These are phyloP conservation scores for Electrophaes corylata DNA, from an alignment of 2,888 invertebrate genomes.

Conservation along the genomic window DNA sequence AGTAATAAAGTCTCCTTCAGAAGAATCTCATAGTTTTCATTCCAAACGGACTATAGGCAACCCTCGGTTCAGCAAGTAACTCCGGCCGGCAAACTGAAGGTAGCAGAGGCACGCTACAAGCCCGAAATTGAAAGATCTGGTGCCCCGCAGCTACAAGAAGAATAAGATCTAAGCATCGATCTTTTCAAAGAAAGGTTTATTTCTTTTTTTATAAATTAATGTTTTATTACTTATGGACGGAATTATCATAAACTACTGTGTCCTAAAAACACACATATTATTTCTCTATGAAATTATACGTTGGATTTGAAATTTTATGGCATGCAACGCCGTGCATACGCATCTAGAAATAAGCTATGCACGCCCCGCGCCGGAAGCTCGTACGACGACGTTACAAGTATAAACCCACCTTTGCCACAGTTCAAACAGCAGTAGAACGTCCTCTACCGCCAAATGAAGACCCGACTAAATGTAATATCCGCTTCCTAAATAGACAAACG, in stretches of 20 bases:
- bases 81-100: too few relatives aligned
- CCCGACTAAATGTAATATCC: conserved; percentile 83
- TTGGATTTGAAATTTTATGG: conserved; percentile 72
- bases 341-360: conserved; percentile 78
- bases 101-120: too few relatives aligned
- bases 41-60: too few relatives aligned
- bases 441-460: conserved; percentile 80
- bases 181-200: too few relatives aligned
- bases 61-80: too few relatives aligned
- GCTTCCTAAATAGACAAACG: conserved; percentile 84
- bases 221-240: too few relatives aligned
- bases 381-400: conserved; percentile 57
- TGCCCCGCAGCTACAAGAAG: too few relatives aligned
- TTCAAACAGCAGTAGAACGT: conserved; percentile 12
- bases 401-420: conserved; percentile 65
- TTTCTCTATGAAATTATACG: conserved; percentile 64
- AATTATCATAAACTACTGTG: conserved; percentile 32
- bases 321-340: conserved; percentile 66
- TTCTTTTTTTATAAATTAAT: too few relatives aligned
- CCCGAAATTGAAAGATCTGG: too few relatives aligned
- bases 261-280: conserved; percentile 68
- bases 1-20: too few relatives aligned
- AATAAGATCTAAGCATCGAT: too few relatives aligned
- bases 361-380: conserved; percentile 77
- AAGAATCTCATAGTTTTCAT: too few relatives aligned